phyloP scores from a whole-genome alignment of 2,113 vertebrate species.

The Montifringilla adamsi region DNA sequence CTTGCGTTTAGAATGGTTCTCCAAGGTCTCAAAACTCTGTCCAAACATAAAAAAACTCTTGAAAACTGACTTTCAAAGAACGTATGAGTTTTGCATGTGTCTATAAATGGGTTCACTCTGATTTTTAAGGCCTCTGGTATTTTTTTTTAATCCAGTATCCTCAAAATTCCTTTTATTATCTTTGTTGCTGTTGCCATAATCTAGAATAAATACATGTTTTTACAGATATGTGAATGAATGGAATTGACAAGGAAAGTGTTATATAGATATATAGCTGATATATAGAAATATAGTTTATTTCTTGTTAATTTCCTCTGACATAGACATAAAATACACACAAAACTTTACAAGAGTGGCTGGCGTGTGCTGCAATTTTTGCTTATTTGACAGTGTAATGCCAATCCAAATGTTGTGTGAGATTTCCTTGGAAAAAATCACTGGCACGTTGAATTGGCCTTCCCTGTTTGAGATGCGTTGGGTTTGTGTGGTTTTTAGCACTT shows the following conservation, averaged over 20 bases:
- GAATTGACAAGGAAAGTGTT: neutral
- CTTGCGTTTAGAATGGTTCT: neutral
- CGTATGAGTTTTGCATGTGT: fast-evolving
- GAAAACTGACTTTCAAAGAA: neutral
- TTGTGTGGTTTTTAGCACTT: neutral
- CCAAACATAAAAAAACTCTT: neutral
- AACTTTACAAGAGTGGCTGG: neutral
- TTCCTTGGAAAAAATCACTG: neutral
- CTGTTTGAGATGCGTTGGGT: neutral
- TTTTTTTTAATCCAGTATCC: neutral
- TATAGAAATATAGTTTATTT: neutral
- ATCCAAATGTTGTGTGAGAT: neutral
- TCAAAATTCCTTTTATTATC: neutral
- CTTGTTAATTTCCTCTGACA: neutral
- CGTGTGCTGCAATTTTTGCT: neutral
- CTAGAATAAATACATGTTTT: neutral
- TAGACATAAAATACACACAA: fast-evolving
- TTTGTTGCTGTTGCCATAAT: neutral
- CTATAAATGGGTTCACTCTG: neutral
- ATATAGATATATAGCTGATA: neutral
- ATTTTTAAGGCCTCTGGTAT: neutral
- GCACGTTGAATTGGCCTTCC: neutral
- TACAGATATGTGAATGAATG: neutral
- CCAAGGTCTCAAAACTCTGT: neutral
- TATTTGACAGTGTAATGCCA: neutral